Evolutionary conservation across 2,888 invertebrate species (phyloP), one percentile per base, ranked within the genome.

Genomic region (Acrobeloides nanus): DNA sequence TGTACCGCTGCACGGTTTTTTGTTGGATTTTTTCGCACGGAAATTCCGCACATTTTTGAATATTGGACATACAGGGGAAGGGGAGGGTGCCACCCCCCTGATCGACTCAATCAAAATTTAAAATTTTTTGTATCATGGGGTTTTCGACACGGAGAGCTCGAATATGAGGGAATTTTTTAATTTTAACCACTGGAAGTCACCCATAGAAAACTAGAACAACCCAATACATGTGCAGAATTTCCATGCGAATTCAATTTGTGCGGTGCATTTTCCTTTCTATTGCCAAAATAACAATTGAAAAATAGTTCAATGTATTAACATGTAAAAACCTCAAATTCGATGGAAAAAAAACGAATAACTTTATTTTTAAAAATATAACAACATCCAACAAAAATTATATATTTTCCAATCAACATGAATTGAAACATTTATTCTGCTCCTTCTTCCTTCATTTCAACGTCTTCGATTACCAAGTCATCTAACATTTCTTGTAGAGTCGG

Each of bases 401-500:
- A n/a, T 24, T 3, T 35, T 35, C 4, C 35, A n/a, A n/a, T n/a
- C n/a, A n/a, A n/a, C n/a, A 35, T 34, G 18, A 35, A 35, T 3
- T 35, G 21, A 20, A 20, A 29, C 31, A 12, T 29, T 15, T 12
- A 4, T 23, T 4, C 15, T 1, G 4, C 15, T 35, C 35, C 3
- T 35, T 35, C 10, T 35, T 53, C 53, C 1, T 25, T 31, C 53
- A 53, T 53, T 23, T 53, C 53, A 29, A 48, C 47, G 33, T 53
- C 86, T 24, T 83, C 66, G 18, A 64, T 87, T 37, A 90, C 81
- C 67, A 92, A 78, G 74, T 92, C 90, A 56, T 92, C 89, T 59
- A 92, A 78, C 92, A 92, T 90, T 77, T 92, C 90, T 32, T 85
- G 86, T 6, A 92, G 79, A 0, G 86, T 86, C 56, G 90, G 84